Conservation (phyloP, 2,888 invertebrate species). For the Zele albiditarsus region DNA sequence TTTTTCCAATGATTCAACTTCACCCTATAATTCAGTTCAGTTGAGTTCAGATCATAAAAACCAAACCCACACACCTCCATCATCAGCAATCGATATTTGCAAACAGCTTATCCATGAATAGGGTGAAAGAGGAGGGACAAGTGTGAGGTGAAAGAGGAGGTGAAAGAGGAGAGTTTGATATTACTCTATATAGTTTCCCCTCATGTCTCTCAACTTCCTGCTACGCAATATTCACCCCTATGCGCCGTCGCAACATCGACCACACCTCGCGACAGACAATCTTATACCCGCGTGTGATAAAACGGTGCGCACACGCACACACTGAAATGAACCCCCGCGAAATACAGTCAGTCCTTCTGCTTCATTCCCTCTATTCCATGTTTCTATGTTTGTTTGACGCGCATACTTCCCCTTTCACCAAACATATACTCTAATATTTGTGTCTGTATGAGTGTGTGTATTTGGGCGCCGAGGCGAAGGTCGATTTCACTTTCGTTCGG, state of each 20-base stretch:
- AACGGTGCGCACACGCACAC: background rate
- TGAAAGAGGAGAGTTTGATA: conserved; percentile 24
- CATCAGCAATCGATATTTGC: conserved; percentile 28
- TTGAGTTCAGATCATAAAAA: background rate
- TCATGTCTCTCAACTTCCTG: background rate
- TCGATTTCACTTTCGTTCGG: conserved; percentile 30
- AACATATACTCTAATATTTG: background rate
- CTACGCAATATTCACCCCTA: background rate
- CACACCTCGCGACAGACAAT: conserved; percentile 47
- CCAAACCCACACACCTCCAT: conserved; percentile 2
- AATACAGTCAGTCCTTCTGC: background rate
- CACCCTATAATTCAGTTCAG: background rate
- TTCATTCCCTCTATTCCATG: background rate
- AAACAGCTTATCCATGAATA: conserved; percentile 43
- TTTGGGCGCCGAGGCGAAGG: conserved; percentile 22
- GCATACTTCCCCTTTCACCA: background rate
- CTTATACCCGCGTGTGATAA: conserved; percentile 24
- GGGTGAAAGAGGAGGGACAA: conserved; percentile 49
- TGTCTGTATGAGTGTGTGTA: background rate
- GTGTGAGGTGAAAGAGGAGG: conserved; percentile 45
- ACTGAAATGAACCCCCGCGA: background rate
- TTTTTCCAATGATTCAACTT: too few species aligned
- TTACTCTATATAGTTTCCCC: conserved; percentile 17
- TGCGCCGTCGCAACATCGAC: conserved; percentile 45
- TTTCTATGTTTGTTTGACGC: conserved; percentile 8